Conservation (phyloP, 2,113 vertebrate species). For the Taxidea taxus region DNA sequence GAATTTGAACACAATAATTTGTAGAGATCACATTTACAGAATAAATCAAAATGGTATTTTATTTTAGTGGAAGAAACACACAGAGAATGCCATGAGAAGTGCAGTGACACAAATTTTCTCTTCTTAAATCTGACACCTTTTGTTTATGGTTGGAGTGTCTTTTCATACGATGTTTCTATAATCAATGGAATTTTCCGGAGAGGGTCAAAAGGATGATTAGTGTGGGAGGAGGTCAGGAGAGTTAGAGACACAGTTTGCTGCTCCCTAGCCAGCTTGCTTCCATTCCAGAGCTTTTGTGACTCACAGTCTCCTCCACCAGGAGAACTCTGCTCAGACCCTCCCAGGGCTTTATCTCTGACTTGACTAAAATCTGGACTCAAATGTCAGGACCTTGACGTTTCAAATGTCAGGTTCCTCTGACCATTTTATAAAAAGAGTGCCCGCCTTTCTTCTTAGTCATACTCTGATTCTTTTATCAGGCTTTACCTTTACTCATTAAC, state of each 20-base stretch:
- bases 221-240: neutral
- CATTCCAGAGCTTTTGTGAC: neutral
- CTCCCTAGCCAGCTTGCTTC: neutral
- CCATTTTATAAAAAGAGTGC: neutral
- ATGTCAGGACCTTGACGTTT: neutral
- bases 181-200: neutral
- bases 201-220: neutral
- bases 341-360: too few relatives aligned
- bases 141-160: neutral
- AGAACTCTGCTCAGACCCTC: neutral
- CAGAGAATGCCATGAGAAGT: neutral
- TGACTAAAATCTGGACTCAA: neutral
- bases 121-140: neutral
- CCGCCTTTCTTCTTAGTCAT: neutral
- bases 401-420: neutral
- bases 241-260: neutral
- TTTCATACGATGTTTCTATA: neutral
- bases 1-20: neutral
- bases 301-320: neutral
- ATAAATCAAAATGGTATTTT: neutral
- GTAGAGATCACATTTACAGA: neutral
- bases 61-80: neutral
- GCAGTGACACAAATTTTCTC: neutral
- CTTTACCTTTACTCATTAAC: neutral
- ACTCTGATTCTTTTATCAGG: neutral